Conservation (phyloP, 30 jellyfish, hydroid and myxozoan species). For the Pseudorhiza aurosa region DNA sequence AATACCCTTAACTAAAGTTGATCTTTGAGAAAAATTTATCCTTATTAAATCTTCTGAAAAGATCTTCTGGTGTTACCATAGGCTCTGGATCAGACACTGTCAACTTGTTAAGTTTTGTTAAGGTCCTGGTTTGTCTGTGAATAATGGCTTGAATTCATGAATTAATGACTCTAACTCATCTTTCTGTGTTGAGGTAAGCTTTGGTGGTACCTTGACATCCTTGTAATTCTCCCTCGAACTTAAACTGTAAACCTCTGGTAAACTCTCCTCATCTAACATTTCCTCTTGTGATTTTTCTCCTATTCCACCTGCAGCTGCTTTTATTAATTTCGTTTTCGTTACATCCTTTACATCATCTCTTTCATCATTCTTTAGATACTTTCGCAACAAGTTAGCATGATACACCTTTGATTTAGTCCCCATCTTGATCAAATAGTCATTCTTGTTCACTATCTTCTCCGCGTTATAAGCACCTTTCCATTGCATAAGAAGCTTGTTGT, state of each 20-base stretch:
- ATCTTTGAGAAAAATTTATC: slow-evolving; percentile 41
- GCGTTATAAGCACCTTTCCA: slow-evolving; percentile 63
- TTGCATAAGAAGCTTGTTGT: slow-evolving; percentile 65
- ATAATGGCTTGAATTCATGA: slow-evolving; percentile 31
- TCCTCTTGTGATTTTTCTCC: slow-evolving; percentile 31
- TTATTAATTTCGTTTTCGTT: slow-evolving; percentile 10
- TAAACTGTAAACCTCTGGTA: slow-evolving; percentile 20
- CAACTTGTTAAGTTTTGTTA: slow-evolving; percentile 21
- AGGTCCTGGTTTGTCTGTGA: slow-evolving; percentile 60
- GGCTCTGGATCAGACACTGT: slow-evolving; percentile 54
- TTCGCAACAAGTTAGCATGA: slow-evolving; percentile 44
- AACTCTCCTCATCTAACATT: slow-evolving; percentile 40
- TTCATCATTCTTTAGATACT: slow-evolving; percentile 11
- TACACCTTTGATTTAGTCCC: slow-evolving; percentile 15
- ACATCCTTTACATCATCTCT: slow-evolving; percentile 22
- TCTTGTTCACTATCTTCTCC: neutral
- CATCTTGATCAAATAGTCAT: slow-evolving; percentile 31
- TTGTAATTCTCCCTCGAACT: slow-evolving; percentile 15
- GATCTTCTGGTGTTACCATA: slow-evolving; percentile 33
- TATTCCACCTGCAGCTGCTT: slow-evolving; percentile 30
- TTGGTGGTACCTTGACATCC: slow-evolving; percentile 38
- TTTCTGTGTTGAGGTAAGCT: slow-evolving; percentile 17
- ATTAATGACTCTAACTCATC: slow-evolving; percentile 23
- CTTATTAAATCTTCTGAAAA: slow-evolving; percentile 11
- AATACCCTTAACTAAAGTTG: slow-evolving; percentile 36